Percentiles rank a stretch among this genome's conserved stretches.
These are phyloP conservation scores for Drymonia ruficornis DNA, from an alignment of 2,888 invertebrate genomes.

Conservation along the genomic window DNA sequence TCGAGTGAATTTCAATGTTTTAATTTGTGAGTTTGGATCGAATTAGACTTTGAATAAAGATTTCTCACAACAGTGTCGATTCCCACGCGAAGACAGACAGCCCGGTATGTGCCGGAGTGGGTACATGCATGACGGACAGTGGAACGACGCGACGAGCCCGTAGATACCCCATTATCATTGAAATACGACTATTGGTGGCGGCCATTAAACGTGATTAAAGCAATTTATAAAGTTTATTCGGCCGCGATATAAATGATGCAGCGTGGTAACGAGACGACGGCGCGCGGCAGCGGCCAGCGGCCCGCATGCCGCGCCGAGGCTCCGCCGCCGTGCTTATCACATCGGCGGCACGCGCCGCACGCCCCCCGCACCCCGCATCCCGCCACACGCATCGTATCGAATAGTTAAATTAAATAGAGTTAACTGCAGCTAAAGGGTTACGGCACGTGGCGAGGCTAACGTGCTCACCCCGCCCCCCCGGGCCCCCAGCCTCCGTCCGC, in stretches of 20 bases:
- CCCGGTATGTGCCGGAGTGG: not conserved
- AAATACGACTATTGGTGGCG: constrained; percentile 25
- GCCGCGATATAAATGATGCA: constrained; percentile 50
- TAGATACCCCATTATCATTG: constrained; percentile 13
- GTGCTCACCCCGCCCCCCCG: constrained; percentile 14
- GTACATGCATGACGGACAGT: not conserved
- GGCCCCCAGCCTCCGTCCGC: constrained; percentile 22
- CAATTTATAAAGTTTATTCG: constrained; percentile 70
- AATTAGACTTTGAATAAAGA: no score
- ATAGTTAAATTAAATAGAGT: constrained; percentile 61
- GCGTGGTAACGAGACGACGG: constrained; percentile 40
- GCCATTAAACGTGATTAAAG: constrained; percentile 66
- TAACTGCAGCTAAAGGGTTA: constrained; percentile 66
- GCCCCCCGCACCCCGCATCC: constrained; percentile 16
- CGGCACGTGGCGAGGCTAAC: constrained; percentile 45
- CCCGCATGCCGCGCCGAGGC: constrained; percentile 41
- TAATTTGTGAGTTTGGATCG: no score
- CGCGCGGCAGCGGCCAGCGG: constrained; percentile 17
- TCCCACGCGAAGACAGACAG: not conserved
- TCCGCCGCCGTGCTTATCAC: constrained; percentile 7
- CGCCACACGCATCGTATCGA: constrained; percentile 24
- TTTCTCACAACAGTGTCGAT: not conserved
- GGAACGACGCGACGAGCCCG: not conserved
- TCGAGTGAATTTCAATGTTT: not conserved
- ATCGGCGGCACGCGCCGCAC: constrained; percentile 40